Evolutionary conservation across 2,888 invertebrate species (phyloP).

Genomic region (Halictus quadricinctus): DNA sequence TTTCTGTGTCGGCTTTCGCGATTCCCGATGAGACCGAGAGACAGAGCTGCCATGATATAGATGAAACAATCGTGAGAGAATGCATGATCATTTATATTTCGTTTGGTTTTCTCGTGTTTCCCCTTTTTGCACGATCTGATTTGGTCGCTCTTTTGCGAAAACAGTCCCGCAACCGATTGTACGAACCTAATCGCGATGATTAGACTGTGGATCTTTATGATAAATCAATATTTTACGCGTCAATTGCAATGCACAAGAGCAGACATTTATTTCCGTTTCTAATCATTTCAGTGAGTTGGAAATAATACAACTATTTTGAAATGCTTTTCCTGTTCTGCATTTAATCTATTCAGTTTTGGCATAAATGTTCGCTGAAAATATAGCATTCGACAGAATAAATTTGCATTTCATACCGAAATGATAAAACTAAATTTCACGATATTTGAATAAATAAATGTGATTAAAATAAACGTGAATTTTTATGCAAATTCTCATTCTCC

Average conservation of each 20-base stretch:
- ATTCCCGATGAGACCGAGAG: conserved; percentile 24
- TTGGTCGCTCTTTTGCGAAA: neutral
- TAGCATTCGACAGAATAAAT: neutral
- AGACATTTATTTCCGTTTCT: too few relatives aligned
- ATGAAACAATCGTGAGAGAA: conserved; percentile 34
- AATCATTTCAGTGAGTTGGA: too few relatives aligned
- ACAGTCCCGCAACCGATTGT: neutral
- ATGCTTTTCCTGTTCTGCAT: neutral
- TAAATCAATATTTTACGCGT: too few relatives aligned
- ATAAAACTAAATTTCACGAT: too few relatives aligned
- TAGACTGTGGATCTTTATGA: too few relatives aligned
- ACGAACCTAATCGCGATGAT: neutral
- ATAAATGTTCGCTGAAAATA: neutral
- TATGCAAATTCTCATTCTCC: neutral
- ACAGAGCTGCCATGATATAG: conserved; percentile 43
- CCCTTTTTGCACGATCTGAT: neutral
- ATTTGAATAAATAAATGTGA: too few relatives aligned
- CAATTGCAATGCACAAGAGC: too few relatives aligned
- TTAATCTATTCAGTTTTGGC: too few relatives aligned
- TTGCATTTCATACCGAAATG: neutral
- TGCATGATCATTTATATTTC: neutral
- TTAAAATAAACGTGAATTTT: too few relatives aligned
- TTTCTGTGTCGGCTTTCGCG: conserved; percentile 9
- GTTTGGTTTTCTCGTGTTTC: neutral
- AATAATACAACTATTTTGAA: neutral